These are phyloP conservation scores for Eupithecia pulchellata DNA, from an alignment of 2,888 invertebrate genomes.

Conservation along the genomic window DNA sequence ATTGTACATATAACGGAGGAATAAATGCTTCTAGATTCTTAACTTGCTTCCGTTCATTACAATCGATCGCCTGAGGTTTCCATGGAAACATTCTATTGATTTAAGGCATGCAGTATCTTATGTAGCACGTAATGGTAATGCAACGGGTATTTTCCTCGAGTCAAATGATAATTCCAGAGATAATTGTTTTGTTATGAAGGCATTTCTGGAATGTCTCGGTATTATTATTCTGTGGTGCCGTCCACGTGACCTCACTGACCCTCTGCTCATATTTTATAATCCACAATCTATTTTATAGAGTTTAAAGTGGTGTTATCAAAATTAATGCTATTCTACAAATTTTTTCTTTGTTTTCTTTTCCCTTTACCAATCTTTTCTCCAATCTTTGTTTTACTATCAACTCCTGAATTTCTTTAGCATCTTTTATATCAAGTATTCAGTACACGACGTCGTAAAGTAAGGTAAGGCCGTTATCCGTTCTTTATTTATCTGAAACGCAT, in stretches of 20 bases:
- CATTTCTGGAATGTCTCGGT: slow-evolving; percentile 42
- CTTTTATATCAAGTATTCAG: slow-evolving; percentile 36
- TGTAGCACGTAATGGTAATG: slow-evolving; percentile 24
- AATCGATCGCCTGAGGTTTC: slow-evolving; percentile 26
- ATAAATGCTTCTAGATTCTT: background rate
- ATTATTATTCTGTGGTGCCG: slow-evolving; percentile 32
- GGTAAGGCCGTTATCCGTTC: slow-evolving; percentile 32
- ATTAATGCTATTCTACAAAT: slow-evolving; percentile 18
- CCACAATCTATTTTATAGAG: slow-evolving; percentile 45
- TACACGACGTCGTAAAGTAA: slow-evolving; percentile 37
- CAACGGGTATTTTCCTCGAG: slow-evolving; percentile 40
- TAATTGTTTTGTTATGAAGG: slow-evolving; percentile 46
- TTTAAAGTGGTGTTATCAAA: slow-evolving; percentile 35
- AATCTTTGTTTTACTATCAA: background rate
- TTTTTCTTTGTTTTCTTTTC: slow-evolving; percentile 16
- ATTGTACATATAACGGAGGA: background rate
- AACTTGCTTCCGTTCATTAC: slow-evolving; percentile 9
- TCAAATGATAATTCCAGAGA: slow-evolving; percentile 45
- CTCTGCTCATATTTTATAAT: slow-evolving; percentile 49
- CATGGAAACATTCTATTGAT: slow-evolving; percentile 20
- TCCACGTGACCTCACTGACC: slow-evolving; percentile 44
- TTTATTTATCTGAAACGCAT: slow-evolving; percentile 42
- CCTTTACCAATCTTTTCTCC: background rate
- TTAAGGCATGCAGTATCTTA: slow-evolving; percentile 8
- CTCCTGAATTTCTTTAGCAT: slow-evolving; percentile 16